Evolutionary conservation across 2,888 invertebrate genomes (phyloP).

Genomic region (Blastobasis lacticolella): DNA sequence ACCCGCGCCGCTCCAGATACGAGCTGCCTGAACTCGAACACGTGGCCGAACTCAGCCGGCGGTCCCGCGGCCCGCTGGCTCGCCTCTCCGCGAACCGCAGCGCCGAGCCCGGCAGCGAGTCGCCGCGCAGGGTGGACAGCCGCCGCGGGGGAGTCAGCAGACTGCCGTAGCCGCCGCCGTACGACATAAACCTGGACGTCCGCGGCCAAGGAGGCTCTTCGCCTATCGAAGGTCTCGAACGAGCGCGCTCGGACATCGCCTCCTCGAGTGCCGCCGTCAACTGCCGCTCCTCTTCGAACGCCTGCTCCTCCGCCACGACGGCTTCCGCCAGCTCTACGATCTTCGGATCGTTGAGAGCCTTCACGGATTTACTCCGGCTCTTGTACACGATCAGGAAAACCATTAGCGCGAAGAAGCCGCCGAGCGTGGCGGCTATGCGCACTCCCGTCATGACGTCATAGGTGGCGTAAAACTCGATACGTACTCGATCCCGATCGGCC

Average conservation of each 20-base stretch:
- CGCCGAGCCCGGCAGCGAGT: conserved; percentile 76
- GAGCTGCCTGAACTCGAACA: conserved; percentile 90
- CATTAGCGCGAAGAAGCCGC: conserved; percentile 93
- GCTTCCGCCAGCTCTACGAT: conserved; percentile 86
- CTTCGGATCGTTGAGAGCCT: conserved; percentile 85
- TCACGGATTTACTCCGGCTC: conserved; percentile 85
- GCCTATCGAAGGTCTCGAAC: conserved; percentile 77
- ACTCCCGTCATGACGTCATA: conserved; percentile 96
- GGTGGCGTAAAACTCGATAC: conserved; percentile 88
- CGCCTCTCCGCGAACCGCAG: conserved; percentile 68
- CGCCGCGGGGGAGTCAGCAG: conserved; percentile 80
- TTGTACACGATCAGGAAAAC: conserved; percentile 93
- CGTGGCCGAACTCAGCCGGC: conserved; percentile 86
- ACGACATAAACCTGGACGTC: conserved; percentile 59
- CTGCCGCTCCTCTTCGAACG: conserved; percentile 82
- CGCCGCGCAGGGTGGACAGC: conserved; percentile 72
- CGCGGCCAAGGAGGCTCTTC: conserved; percentile 76
- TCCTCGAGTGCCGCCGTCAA: conserved; percentile 84
- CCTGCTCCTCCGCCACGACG: conserved; percentile 80
- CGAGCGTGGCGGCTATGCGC: conserved; percentile 91
- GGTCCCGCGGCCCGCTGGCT: conserved; percentile 59
- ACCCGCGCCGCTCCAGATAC: conserved; percentile 86
- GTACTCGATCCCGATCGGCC: conserved; percentile 79
- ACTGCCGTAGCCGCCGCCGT: conserved; percentile 80
- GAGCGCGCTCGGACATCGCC: conserved; percentile 61